phyloP scores from a whole-genome alignment of 2,888 invertebrate genomes.

The Apodemia hepburni region DNA sequence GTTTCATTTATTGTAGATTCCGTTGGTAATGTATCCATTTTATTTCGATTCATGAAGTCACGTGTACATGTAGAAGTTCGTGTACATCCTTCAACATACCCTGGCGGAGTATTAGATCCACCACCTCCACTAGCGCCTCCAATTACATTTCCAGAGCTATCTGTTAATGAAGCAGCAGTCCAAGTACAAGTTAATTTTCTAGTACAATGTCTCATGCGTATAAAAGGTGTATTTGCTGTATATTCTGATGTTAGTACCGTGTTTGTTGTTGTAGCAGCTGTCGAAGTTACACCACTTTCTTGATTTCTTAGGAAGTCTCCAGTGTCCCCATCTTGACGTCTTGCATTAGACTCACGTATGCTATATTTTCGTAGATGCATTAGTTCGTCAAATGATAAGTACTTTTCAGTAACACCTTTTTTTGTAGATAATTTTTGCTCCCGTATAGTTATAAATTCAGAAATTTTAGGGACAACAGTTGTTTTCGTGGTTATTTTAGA shows the following conservation, averaged over 20 bases:
- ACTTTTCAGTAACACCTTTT: slow-evolving; percentile 53
- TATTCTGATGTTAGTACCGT: slow-evolving; percentile 35
- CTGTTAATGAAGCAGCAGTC: slow-evolving; percentile 50
- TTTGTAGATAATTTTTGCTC: slow-evolving; percentile 33
- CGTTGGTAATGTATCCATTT: slow-evolving; percentile 40
- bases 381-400: slow-evolving; percentile 69
- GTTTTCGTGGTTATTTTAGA: slow-evolving; percentile 32
- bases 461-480: slow-evolving; percentile 36
- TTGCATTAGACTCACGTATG: slow-evolving; percentile 26
- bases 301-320: slow-evolving; percentile 28
- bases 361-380: slow-evolving; percentile 62
- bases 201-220: slow-evolving; percentile 56
- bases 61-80: slow-evolving; percentile 69
- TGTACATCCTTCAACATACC: slow-evolving; percentile 66
- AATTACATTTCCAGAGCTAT: slow-evolving; percentile 40
- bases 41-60: slow-evolving; percentile 58
- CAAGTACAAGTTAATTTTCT: slow-evolving; percentile 68
- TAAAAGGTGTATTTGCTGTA: slow-evolving; percentile 52
- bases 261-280: slow-evolving; percentile 15
- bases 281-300: slow-evolving; percentile 25
- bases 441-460: slow-evolving; percentile 58
- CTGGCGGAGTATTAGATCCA: slow-evolving; percentile 59
- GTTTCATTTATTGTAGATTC: slow-evolving; percentile 27
- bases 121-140: slow-evolving; percentile 30
- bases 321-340: slow-evolving; percentile 17